phyloP scores from a whole-genome alignment of 2,888 invertebrate species.

The Agrochola macilenta region DNA sequence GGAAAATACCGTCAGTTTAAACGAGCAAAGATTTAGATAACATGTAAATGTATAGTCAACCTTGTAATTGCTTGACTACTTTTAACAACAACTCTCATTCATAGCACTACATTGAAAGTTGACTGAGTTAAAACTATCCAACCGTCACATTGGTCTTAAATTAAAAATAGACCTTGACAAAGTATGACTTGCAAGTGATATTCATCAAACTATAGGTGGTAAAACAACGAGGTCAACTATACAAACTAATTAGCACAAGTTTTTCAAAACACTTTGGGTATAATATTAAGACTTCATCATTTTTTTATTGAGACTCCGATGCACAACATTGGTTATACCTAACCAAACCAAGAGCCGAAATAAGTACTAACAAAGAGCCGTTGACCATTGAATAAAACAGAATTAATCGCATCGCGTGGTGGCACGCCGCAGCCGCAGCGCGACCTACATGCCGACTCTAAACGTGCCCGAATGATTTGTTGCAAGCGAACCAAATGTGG shows the following conservation, averaged over 20 bases:
- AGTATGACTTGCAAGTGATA: neutral
- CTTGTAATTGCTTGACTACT: neutral
- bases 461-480: conserved; percentile 45
- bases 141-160: too few species aligned
- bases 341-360: neutral
- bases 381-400: conserved; percentile 49
- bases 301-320: neutral
- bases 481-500: conserved; percentile 10
- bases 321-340: neutral
- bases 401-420: conserved; percentile 38
- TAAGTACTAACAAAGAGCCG: conserved; percentile 17
- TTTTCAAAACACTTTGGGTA: neutral
- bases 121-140: too few species aligned
- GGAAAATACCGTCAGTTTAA: neutral
- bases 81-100: neutral
- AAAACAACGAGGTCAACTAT: neutral
- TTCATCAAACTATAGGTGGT: neutral
- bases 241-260: neutral
- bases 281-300: too few species aligned
- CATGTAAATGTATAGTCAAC: neutral
- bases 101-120: neutral
- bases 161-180: neutral
- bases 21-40: neutral
- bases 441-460: conserved; percentile 48
- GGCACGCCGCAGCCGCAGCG: conserved; percentile 32